Conservation (phyloP, 2,888 invertebrate species). For the Pycnomerus fuliginosus region DNA sequence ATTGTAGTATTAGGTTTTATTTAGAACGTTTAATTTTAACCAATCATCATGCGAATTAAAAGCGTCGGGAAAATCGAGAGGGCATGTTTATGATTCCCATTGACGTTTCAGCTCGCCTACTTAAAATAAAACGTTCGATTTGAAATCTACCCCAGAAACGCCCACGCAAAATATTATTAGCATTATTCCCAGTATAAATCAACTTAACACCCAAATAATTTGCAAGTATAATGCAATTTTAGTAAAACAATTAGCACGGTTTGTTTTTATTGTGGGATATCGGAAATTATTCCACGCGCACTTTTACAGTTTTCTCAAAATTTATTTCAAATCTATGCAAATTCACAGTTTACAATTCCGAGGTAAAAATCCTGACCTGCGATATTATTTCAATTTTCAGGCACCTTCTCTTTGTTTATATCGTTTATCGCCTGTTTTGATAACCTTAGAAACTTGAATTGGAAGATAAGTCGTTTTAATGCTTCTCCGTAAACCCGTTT, state of each 20-base stretch:
- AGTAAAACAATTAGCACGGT: too few species aligned
- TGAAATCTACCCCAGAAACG: neutral
- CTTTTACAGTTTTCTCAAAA: too few species aligned
- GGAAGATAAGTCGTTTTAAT: too few species aligned
- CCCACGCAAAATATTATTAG: neutral
- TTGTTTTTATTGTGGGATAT: neutral
- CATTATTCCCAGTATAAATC: neutral
- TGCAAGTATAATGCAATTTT: slow-evolving; percentile 9
- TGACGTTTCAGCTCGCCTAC: slow-evolving; percentile 10
- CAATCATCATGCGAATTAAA: slow-evolving; percentile 5
- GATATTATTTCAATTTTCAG: too few species aligned
- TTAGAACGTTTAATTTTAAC: slow-evolving; percentile 11
- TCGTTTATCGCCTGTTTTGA: too few species aligned
- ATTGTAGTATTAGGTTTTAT: slow-evolving; percentile 8
- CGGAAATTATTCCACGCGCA: neutral
- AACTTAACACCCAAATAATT: neutral
- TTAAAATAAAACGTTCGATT: slow-evolving; percentile 3
- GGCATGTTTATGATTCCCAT: slow-evolving; percentile 12
- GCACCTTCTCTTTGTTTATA: too few species aligned
- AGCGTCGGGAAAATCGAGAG: neutral
- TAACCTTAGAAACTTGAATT: too few species aligned
- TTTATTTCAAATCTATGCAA: too few species aligned
- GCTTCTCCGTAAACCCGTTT: too few species aligned
- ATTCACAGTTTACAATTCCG: too few species aligned
- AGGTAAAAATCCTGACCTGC: too few species aligned